Conservation (phyloP, 1,140 invertebrate species). For the Heliothis virescens region DNA sequence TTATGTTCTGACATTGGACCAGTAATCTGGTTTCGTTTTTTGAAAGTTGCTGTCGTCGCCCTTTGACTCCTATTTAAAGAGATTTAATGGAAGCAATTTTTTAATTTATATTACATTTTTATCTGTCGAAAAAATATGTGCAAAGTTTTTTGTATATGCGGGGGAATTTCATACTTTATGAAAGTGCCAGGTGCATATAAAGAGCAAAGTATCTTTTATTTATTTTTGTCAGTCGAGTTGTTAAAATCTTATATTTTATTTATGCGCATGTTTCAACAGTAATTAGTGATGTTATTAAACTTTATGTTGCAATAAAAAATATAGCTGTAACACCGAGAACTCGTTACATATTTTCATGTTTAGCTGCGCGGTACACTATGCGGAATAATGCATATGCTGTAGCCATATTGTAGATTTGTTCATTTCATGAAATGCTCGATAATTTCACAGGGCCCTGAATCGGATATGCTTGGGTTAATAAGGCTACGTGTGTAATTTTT, state of each 20-base stretch:
- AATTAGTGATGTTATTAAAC: neutral
- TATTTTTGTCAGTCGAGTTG: neutral
- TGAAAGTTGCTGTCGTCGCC: neutral
- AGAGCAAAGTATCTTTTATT: too few species aligned
- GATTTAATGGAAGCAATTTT: too few species aligned
- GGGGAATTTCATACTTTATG: too few species aligned
- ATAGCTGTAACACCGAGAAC: slow-evolving; percentile 14
- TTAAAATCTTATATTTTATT: neutral
- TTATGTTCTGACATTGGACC: slow-evolving; percentile 54
- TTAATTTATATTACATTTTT: too few species aligned
- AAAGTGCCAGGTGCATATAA: too few species aligned
- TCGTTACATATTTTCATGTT: slow-evolving; percentile 30
- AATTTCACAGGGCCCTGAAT: neutral
- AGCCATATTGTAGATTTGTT: neutral
- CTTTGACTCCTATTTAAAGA: too few species aligned
- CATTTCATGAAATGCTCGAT: neutral
- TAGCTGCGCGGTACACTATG: neutral
- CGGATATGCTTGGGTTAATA: too few species aligned
- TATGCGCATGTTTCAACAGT: neutral
- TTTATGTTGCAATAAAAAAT: neutral
- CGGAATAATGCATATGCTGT: slow-evolving; percentile 8
- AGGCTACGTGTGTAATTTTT: too few species aligned
- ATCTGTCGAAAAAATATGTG: too few species aligned
- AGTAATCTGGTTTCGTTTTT: slow-evolving; percentile 38
- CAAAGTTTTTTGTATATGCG: too few species aligned